These are phyloP conservation scores for Riparia riparia DNA, from an alignment of 2,113 vertebrate genomes.

Conservation along the genomic window DNA sequence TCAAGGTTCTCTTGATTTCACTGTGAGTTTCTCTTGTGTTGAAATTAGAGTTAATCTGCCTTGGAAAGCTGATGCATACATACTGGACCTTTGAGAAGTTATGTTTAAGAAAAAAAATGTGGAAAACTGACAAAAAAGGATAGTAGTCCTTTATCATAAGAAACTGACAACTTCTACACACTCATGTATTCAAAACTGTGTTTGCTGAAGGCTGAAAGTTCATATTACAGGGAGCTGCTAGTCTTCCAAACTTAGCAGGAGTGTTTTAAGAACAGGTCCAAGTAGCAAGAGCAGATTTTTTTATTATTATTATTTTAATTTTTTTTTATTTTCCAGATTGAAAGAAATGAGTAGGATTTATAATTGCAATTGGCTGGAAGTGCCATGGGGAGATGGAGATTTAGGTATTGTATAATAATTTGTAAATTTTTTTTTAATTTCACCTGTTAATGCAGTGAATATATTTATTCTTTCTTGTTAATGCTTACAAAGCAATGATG, in stretches of 20 bases:
- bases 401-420: slow-evolving; percentile 82
- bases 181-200: not conserved
- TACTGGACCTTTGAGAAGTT: not conserved
- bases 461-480: not conserved
- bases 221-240: slow-evolving; percentile 36
- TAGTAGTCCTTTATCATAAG: not conserved
- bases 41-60: not conserved
- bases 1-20: not conserved
- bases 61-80: not conserved
- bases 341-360: slow-evolving; percentile 84
- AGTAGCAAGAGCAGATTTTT: not conserved
- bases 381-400: slow-evolving; percentile 93
- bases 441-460: not conserved
- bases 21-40: not conserved
- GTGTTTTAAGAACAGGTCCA: not conserved
- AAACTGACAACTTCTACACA: not conserved
- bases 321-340: slow-evolving; percentile 62
- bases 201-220: slow-evolving; percentile 38
- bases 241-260: slow-evolving; percentile 50
- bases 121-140: not conserved
- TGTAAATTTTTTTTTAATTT: not conserved
- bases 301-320: not conserved
- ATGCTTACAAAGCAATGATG: slow-evolving; percentile 44
- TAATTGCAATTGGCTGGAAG: slow-evolving; percentile 85
- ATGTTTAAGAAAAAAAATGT: not conserved